Conservation (phyloP, 2,113 vertebrate species). For the Chloropsis cyanopogon region DNA sequence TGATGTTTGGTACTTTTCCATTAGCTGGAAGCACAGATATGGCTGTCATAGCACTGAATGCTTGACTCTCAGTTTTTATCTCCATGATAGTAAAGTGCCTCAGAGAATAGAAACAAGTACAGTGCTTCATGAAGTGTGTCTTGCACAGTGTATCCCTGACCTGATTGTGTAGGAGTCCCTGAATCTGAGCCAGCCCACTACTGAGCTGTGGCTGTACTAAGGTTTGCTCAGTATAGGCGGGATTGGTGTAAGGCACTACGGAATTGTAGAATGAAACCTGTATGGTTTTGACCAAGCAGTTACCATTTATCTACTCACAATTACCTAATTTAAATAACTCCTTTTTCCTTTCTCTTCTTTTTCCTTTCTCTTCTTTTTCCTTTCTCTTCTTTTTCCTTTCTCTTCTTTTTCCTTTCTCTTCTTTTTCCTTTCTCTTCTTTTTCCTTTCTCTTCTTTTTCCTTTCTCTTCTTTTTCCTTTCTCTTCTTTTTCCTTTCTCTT, state of each 20-base stretch:
- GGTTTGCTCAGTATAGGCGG: neutral
- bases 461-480: too few species aligned
- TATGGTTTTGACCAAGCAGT: neutral
- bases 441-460: too few species aligned
- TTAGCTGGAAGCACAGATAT: neutral
- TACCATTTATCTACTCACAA: neutral
- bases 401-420: too few species aligned
- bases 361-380: too few species aligned
- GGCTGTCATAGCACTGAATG: neutral
- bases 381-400: too few species aligned
- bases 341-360: too few species aligned
- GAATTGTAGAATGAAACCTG: neutral
- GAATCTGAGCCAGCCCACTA: neutral
- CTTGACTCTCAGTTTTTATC: constrained; percentile 4
- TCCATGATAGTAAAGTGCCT: neutral
- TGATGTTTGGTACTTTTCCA: constrained; percentile 37
- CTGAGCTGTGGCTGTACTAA: neutral
- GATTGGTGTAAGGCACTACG: neutral
- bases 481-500: too few species aligned
- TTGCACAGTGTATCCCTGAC: neutral
- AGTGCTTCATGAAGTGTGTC: neutral
- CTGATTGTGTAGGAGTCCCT: neutral
- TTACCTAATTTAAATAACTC: neutral
- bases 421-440: too few species aligned
- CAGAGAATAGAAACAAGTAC: neutral